A percentile compares a stretch with the other conserved stretches of the same genome.
Evolutionary conservation across 1,140 invertebrate genomes (phyloP).

Genomic region (Hypsibius dujardini): DNA sequence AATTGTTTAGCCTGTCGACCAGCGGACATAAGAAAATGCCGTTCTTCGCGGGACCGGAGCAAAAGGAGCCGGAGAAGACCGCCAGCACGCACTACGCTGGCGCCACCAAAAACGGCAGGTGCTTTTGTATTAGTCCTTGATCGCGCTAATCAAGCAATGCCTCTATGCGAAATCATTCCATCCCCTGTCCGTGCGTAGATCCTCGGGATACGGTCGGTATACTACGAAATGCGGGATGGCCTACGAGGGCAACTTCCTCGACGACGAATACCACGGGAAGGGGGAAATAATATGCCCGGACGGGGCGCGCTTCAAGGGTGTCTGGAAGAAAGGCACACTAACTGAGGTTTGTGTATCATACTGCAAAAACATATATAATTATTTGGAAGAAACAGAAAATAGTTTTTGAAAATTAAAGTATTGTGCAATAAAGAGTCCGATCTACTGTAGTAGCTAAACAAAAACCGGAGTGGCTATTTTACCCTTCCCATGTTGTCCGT

Average conservation of each 20-base stretch:
- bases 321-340: neutral
- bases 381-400: neutral
- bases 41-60: too few relatives aligned
- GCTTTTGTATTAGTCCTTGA: neutral
- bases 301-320: neutral
- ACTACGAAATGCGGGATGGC: neutral
- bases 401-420: neutral
- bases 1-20: too few relatives aligned
- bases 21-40: too few relatives aligned
- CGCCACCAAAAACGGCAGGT: neutral
- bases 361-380: neutral
- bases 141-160: neutral
- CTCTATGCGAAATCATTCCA: neutral
- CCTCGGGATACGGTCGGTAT: neutral
- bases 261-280: neutral
- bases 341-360: neutral
- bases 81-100: slow-evolving; percentile 12
- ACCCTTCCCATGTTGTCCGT: too few relatives aligned
- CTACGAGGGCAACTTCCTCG: neutral
- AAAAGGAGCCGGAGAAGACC: too few relatives aligned
- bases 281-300: slow-evolving; percentile 7
- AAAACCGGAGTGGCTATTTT: too few relatives aligned
- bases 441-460: too few relatives aligned
- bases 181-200: neutral
- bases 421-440: neutral